phyloP scores from a whole-genome alignment of 2,113 vertebrate genomes.

The Australoheros scitulus region DNA sequence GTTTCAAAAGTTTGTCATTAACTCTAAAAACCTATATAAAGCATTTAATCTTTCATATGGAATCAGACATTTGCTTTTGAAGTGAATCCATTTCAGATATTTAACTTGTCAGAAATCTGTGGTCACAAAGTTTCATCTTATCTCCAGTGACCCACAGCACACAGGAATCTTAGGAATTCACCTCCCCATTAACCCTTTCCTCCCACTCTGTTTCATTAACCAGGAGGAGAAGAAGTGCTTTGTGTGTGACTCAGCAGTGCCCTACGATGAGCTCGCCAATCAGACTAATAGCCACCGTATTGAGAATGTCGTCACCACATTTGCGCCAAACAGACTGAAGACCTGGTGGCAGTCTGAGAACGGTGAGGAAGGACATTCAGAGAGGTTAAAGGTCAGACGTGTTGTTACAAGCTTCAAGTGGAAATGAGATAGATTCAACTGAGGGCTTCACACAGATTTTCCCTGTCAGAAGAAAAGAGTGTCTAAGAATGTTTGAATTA shows the following conservation, averaged over 20 bases:
- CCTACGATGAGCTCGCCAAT: constrained; percentile 80
- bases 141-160: not conserved
- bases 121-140: constrained; percentile 5
- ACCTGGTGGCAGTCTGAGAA: constrained; percentile 99
- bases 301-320: constrained; percentile 95
- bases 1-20: not conserved
- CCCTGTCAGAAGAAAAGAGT: not conserved
- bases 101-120: not conserved
- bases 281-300: constrained; percentile 86
- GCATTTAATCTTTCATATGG: not conserved
- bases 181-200: constrained; percentile 13
- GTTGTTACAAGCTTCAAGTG: not conserved
- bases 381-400: not conserved
- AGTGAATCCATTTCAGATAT: not conserved
- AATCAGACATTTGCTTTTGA: not conserved
- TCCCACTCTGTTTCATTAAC: not conserved
- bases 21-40: not conserved
- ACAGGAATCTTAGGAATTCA: constrained; percentile 58
- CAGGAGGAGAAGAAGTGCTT: constrained; percentile 99
- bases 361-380: constrained; percentile 75
- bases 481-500: not conserved
- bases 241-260: constrained; percentile 84
- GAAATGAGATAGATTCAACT: not conserved
- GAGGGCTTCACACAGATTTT: not conserved
- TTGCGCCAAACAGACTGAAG: constrained; percentile 92